A percentile compares a stretch with the other conserved stretches of the same genome.
phyloP scores from a whole-genome alignment of 2,888 invertebrate genomes.

The Andrena chrysosceles region DNA sequence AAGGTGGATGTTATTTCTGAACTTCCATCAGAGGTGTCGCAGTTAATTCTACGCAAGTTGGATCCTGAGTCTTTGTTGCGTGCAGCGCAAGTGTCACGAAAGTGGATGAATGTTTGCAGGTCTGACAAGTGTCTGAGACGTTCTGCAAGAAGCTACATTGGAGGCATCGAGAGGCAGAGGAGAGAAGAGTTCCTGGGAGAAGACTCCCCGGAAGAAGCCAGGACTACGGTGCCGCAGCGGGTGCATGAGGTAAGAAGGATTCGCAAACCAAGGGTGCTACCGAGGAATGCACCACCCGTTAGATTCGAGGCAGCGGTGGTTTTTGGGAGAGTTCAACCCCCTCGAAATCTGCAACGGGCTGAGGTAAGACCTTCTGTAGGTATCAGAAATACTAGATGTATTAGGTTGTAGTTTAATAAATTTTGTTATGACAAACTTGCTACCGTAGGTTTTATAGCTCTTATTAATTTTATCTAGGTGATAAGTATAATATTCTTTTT shows the following conservation, averaged over 20 bases:
- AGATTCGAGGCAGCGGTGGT: background rate
- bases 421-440: background rate
- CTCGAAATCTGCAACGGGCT: background rate
- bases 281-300: background rate
- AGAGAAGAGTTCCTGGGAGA: background rate
- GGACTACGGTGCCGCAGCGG: no score
- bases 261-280: background rate
- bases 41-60: constrained; percentile 45
- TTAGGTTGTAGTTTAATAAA: background rate
- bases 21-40: constrained; percentile 31
- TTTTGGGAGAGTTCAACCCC: background rate
- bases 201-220: background rate
- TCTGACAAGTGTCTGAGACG: background rate
- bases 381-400: background rate
- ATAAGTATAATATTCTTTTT: no score
- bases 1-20: constrained; percentile 39
- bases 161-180: background rate
- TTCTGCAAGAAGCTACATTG: background rate
- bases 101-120: constrained; percentile 21
- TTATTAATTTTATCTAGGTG: background rate
- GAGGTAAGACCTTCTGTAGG: background rate
- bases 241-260: background rate
- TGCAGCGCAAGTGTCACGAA: constrained; percentile 22
- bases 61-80: constrained; percentile 33
- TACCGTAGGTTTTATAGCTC: background rate